These are phyloP conservation scores for Molossus alvarezi DNA, from an alignment of 2,797 vertebrate genomes.

Conservation along the genomic window DNA sequence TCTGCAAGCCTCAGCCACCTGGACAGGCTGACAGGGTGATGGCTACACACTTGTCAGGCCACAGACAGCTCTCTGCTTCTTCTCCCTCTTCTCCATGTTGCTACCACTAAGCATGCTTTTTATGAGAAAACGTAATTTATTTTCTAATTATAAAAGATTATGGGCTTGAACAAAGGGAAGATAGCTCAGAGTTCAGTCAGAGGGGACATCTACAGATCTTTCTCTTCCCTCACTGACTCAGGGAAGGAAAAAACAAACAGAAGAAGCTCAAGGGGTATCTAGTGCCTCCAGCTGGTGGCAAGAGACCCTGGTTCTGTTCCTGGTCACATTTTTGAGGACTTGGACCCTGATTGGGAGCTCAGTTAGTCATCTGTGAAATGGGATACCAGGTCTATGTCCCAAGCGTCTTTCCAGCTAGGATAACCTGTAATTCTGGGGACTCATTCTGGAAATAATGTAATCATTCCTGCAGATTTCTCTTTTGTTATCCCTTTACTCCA, in stretches of 20 bases:
- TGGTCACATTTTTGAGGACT: conserved; percentile 43
- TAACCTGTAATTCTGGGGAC: not conserved
- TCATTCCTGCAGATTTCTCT: not conserved
- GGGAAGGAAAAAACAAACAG: not conserved
- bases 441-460: not conserved
- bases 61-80: accelerated
- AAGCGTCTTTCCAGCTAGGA: not conserved
- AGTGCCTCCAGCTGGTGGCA: not conserved
- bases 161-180: conserved; percentile 83
- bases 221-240: accelerated
- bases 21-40: conserved; percentile 57
- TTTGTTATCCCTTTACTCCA: not conserved
- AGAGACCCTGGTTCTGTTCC: not conserved
- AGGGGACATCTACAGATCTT: not conserved
- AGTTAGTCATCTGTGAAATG: no score
- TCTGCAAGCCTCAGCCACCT: not conserved
- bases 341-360: not conserved
- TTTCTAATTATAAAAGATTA: conserved; percentile 92
- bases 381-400: no score
- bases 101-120: conserved; percentile 85
- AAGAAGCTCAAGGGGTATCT: not conserved
- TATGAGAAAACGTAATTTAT: conserved; percentile 90
- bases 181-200: not conserved
- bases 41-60: conserved; percentile 72
- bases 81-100: conserved; percentile 62